Base-by-base conservation (phyloP, 2,888 invertebrate species). In the Lucinisca nassula region DNA sequence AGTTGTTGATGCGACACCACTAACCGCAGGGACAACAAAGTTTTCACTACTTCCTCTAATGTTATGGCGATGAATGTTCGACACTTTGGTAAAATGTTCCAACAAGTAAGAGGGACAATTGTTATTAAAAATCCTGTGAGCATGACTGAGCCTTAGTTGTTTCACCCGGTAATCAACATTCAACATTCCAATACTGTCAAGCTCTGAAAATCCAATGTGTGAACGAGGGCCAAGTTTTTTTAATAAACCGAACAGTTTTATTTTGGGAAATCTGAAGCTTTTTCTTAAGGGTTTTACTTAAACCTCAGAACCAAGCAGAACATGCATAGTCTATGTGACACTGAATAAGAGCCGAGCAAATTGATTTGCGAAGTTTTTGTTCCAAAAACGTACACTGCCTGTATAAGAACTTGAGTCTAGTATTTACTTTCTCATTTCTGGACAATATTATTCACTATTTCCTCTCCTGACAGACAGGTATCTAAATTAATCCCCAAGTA, bases 341-440 rank as follows among this genome's bases (percentile, higher is more conserved):
- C n/a, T 74, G 74, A 74, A 74, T 74, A n/a, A 32, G 40, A n/a
- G 74, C 49, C n/a, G 49, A 74, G 45, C 74, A 74, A 8, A 74
- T 4, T 45, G 38, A 49, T 17, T 74, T 74, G 27, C 74, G 40
- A 45, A 45, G 27, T 6, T 74, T 45, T 45, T 24, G 6, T 38
- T 40, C 40, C 49, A 74, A 74, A 12, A 24, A 74, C 24, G 12
- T 35, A 45, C 32, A 24, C 0, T 45, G 4, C 27, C 49, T 49
- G 30, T 49, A 45, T 35, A 73, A 73, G 38, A 45, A 45, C 21
- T 51, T 51, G 4, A 51, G 51, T n/a, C 51, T 10, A 21, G 51
- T n/a, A 51, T 51, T 51, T 4, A 51, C 51, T 21, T 51, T 51
- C n/a, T n/a, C n/a, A n/a, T n/a, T n/a, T n/a, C 21, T 51, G 51